Evolutionary conservation across 2,113 vertebrate genomes (phyloP), one percentile per base, ranked within the genome.

Genomic region (Mirounga angustirostris): DNA sequence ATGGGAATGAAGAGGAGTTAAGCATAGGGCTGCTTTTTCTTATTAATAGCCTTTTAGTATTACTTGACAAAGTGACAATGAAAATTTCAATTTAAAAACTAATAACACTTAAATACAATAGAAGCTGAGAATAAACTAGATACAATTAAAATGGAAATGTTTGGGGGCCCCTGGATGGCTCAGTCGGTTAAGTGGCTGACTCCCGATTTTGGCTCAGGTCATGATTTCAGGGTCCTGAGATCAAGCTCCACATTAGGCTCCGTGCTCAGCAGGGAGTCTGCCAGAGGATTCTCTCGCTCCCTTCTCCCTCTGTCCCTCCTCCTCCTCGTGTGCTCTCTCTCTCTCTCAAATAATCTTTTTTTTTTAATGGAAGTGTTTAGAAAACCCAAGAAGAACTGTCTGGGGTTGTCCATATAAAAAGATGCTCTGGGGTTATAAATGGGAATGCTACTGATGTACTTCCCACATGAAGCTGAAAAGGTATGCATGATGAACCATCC

Each of bases 401-500:
- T 82, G 28, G 12, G 2, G 40, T 59, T 58, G 4, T 28, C 63
- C 76, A 6, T 8, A 52, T 24, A 52, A 21, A 82, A 52, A 56
- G 43, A 52, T 7, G 14, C 14, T 94, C 33, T 21, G 52, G 52
- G 59, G 36, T 85, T 78, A 78, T 43, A 81, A 56, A 30, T 1
- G 7, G 63, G 43, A 59, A 4, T 9, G 28, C 21, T 50, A 46
- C 36, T 71, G 63, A 59, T 4, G 52, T 5, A 54, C 12, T 40
- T 52, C 26, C 54, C 56, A n/a, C 13, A 2, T 2, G 24, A 11
- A 16, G 33, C 61, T 11, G 2, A 22, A n/a, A 80, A n/a, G 3
- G 15, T 14, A 30, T 7, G 28, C 2, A 1, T 2, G 3, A 21
- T 1, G 63, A 43, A 46, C 43, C 26, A 4, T 11, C 12, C 22